Conservation (phyloP, 2,888 invertebrate species). For the Apamea epomidion region DNA sequence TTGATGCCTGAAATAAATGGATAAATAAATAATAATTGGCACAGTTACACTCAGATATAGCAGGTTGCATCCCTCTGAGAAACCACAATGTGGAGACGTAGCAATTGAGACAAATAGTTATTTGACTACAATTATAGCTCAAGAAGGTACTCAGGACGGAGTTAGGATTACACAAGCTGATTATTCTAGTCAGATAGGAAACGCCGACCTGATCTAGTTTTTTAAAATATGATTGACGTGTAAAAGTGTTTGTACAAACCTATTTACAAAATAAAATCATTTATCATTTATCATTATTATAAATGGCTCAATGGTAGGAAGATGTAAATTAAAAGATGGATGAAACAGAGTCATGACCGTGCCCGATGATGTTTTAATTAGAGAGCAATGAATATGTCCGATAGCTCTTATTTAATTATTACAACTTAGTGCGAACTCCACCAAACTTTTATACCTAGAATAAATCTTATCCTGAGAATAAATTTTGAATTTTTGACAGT, state of each 20-base stretch:
- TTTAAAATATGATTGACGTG: too few species aligned
- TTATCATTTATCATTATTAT: too few species aligned
- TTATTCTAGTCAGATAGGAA: too few species aligned
- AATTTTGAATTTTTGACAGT: too few species aligned
- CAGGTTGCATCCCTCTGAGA: constrained; percentile 2
- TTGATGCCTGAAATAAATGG: too few species aligned
- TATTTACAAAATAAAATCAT: too few species aligned
- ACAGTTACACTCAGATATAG: neutral
- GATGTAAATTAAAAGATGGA: neutral
- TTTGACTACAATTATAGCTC: neutral
- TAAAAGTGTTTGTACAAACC: too few species aligned
- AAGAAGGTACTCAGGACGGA: neutral
- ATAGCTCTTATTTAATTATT: neutral
- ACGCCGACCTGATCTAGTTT: too few species aligned
- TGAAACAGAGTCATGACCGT: neutral
- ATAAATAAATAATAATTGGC: neutral
- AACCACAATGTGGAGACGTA: neutral
- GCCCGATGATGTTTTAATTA: neutral
- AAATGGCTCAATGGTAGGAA: neutral
- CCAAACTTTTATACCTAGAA: too few species aligned
- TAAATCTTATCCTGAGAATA: too few species aligned
- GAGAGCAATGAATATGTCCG: neutral
- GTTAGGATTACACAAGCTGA: neutral
- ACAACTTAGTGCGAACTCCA: too few species aligned
- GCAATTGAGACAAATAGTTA: neutral